Base-by-base conservation (phyloP, 2,888 invertebrate genomes). In the Trachelus troglodyta region DNA sequence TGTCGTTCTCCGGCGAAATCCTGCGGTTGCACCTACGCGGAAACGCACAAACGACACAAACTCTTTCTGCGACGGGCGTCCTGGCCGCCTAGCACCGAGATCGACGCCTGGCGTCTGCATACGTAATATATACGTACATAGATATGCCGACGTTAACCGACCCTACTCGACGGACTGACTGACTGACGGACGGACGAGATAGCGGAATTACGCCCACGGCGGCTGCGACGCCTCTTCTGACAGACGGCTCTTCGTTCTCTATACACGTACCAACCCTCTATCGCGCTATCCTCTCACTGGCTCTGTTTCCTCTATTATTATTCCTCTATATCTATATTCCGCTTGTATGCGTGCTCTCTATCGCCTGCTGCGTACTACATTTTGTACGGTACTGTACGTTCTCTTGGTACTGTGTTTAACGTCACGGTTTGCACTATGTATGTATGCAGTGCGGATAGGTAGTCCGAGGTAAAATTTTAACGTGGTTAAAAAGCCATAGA, bases 191-290 rank as follows among this genome's bases (percentile, higher is more conserved):
- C 86, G 85, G 85, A 83, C 84, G 83, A 85, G 87, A 88, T 85
- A 86, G 84, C 80, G 82, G 83, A 86, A 88, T 87, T 86, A 86
- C 87, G 83, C 83, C 83, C 79, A 76, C 34, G 80, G 81, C 79
- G 75, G 81, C 81, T 84, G 86, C 83, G 84, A 84, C 83, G 83
- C 82, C 82, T 84, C 85, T 56, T 56, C 56, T 23, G 56, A 56
- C 23, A 56, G 56, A 56, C 23, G 56, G 23, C 56, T 56, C 56
- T 56, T 23, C 56, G 56, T 9, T 81, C 83, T 82, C 75, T 74
- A 30, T 35, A 35, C 35, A 35, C 35, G 35, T 73, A 34, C 6
- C 71, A 31, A 23, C 56, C 56, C 40, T 40, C 15, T 40, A 40
- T 40, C 69, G 30, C 69, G 15, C 31, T 33, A 30, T 30, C 31